Evolutionary conservation across 1,140 invertebrate genomes (phyloP).

Genomic region (Temnothorax curvispinosus): DNA sequence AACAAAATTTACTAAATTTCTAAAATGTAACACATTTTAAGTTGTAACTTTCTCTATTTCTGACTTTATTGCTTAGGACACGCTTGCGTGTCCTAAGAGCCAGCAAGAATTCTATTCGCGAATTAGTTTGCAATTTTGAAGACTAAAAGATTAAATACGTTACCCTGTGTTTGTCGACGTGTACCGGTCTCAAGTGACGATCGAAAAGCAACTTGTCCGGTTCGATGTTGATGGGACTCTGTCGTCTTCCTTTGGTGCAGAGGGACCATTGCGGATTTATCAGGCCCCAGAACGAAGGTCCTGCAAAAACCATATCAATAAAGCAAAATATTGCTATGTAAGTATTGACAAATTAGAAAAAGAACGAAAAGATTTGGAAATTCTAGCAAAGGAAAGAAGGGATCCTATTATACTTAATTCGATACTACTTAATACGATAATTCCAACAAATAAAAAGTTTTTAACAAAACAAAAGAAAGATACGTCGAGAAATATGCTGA

Average conservation of each 20-base stretch:
- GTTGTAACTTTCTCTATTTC: neutral
- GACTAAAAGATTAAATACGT: conserved; percentile 69
- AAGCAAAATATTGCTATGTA: neutral
- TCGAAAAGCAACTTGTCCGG: conserved; percentile 97
- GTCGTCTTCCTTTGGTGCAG: conserved; percentile 96
- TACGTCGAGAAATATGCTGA: neutral
- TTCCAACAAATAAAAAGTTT: neutral
- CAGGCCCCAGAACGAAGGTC: conserved; percentile 98
- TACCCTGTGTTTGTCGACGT: conserved; percentile 97
- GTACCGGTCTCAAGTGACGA: conserved; percentile 94
- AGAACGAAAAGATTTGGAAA: neutral
- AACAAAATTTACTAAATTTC: neutral
- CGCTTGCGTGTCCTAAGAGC: neutral
- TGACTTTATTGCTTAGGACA: neutral
- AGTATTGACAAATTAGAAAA: neutral
- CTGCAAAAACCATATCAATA: conserved; percentile 85
- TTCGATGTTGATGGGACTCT: conserved; percentile 98
- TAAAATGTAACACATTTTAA: neutral
- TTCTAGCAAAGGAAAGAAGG: neutral
- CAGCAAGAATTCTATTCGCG: neutral
- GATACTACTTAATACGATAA: neutral
- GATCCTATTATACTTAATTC: neutral
- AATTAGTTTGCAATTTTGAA: conserved; percentile 19
- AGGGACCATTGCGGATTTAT: conserved; percentile 98
- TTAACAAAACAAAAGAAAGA: neutral